phyloP scores from a whole-genome alignment of 2,797 vertebrate genomes.

The Muscicapa striata region DNA sequence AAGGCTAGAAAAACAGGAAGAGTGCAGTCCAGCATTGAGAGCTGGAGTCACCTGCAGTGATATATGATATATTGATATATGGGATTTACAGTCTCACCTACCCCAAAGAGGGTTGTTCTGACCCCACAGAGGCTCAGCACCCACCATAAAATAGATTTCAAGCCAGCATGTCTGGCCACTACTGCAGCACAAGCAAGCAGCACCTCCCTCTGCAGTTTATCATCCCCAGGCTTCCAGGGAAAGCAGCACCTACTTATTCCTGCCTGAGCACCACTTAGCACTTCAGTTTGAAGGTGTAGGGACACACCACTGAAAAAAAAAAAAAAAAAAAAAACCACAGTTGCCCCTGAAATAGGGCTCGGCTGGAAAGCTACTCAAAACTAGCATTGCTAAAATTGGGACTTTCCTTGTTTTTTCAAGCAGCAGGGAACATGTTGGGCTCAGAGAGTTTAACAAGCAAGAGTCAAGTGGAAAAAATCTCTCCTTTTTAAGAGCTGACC shows the following conservation, averaged over 20 bases:
- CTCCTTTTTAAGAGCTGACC: constrained; percentile 67
- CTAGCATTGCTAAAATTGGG: constrained; percentile 53
- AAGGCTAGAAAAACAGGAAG: neutral
- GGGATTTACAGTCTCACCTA: neutral
- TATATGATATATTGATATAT: neutral
- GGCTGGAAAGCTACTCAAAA: constrained; percentile 60
- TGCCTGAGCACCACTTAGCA: constrained; percentile 1
- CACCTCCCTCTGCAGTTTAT: neutral
- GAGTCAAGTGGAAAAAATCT: constrained; percentile 69
- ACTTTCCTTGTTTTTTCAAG: constrained; percentile 67
- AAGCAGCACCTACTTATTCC: neutral
- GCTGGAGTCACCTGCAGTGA: neutral
- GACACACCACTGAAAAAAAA: neutral
- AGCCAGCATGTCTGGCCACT: neutral
- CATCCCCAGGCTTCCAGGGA: neutral
- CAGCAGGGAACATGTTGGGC: constrained; percentile 56
- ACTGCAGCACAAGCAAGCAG: neutral
- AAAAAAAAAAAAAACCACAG: neutral
- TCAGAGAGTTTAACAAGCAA: constrained; percentile 63
- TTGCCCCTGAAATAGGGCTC: neutral
- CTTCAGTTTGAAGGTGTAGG: neutral
- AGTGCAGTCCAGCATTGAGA: neutral
- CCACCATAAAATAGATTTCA: neutral
- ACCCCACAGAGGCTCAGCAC: neutral
- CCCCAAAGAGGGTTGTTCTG: neutral